Base-by-base conservation (phyloP, 2,113 vertebrate genomes). In the Motacilla alba region DNA sequence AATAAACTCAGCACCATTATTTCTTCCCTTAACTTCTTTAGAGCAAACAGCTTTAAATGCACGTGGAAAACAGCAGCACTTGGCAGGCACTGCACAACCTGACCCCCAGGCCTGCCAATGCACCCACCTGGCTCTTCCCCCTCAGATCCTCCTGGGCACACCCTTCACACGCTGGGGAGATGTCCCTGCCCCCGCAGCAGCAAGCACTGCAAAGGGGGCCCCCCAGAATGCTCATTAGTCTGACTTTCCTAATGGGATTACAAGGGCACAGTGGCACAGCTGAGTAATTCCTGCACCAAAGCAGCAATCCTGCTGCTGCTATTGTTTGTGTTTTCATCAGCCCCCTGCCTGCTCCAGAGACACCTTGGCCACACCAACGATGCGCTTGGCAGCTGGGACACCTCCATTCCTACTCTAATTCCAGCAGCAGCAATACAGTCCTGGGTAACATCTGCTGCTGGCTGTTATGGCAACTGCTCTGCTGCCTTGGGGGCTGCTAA, bases 391-490 rank as follows among this genome's bases (percentile, higher is more conserved):
- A 91, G 78, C 47, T n/a, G 41, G 20, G 68, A 87, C 43, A 73
- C 8, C 33, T 59, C 43, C 20, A 27, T 87, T 66, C 74, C 83
- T 37, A 47, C 94, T 60, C 52, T 4, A 60, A 55, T 56, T 80
- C 90, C 81, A 88, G 83, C n/a, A 49, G 69, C 75, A 85, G 76
- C 67, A 75, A 33, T 18, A 49, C 2, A 1, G 52, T 15, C 82
- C 75, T 69, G 85, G 58, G 35, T 74, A 89, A 87, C 7, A 53
- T 95, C 88, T 89, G 90, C 10, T 87, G 83, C 94, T 87, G 73
- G 76, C 84, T 94, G 63, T 96, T 94, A 95, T 10, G 58, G 95
- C 74, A 94, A 89, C 95, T 95, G 94, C 81, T 90, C 72, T 56
- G 80, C 84, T 69, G 81, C 95, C 94, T 59, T 82, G 81, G 88